Percentiles rank a stretch among this genome's conserved stretches.
These are phyloP conservation scores for Pachypsylla venusta DNA, from an alignment of 1,140 invertebrate genomes.

Conservation along the genomic window DNA sequence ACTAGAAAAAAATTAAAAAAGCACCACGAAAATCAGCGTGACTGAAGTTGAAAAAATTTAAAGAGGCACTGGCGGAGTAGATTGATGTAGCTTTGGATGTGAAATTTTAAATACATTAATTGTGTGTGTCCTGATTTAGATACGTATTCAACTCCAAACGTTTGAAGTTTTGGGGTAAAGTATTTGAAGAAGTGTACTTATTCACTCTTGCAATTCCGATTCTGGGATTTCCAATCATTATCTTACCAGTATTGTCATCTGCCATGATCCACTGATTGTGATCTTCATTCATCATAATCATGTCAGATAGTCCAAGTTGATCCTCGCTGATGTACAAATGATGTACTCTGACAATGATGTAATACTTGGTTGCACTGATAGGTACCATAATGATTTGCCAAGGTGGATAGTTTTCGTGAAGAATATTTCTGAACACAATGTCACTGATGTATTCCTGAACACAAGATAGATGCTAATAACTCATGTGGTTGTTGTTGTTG, in stretches of 20 bases:
- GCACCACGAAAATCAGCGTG: no score
- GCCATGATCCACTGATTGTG: conserved; percentile 13
- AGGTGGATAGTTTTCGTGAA: conserved; percentile 42
- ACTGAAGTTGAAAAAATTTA: no score
- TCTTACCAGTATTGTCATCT: background rate
- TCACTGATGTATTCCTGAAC: conserved; percentile 61
- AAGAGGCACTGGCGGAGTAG: no score
- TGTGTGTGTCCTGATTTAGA: no score
- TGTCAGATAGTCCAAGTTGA: conserved; percentile 50
- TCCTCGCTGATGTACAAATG: conserved; percentile 55
- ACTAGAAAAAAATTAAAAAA: no score
- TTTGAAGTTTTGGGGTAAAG: no score
- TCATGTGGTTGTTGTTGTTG: background rate
- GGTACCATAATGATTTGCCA: conserved; percentile 69
- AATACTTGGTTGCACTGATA: conserved; percentile 37
- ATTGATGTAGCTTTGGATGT: no score
- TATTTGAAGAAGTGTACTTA: no score
- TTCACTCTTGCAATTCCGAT: no score
- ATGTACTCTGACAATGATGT: conserved; percentile 56
- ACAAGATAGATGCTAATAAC: conserved; percentile 13
- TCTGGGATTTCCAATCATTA: no score
- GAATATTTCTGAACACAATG: conserved; percentile 43
- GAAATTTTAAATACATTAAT: no score
- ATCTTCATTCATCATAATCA: conserved; percentile 45
- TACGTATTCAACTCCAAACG: no score